These are phyloP conservation scores for Sipha maydis DNA, from an alignment of 2,888 invertebrate species.

Conservation along the genomic window DNA sequence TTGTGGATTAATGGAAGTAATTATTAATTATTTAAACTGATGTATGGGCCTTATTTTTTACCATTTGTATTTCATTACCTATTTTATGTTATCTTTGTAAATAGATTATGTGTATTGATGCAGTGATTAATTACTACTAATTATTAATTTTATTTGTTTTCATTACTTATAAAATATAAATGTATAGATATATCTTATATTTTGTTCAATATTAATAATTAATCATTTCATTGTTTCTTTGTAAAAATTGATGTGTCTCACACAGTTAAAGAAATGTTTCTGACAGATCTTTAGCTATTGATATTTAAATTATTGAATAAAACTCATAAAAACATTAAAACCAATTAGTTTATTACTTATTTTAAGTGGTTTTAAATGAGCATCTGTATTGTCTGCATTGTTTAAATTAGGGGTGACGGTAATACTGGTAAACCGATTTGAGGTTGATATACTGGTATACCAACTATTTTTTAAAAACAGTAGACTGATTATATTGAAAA, in stretches of 20 bases:
- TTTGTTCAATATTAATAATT: constrained; percentile 38
- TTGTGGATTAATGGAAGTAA: not conserved
- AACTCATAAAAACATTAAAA: not conserved
- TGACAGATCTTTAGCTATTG: not conserved
- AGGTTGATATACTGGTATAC: no score
- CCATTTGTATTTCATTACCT: constrained; percentile 18
- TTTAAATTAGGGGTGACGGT: no score
- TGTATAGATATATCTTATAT: constrained; percentile 20
- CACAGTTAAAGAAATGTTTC: not conserved
- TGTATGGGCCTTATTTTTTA: constrained; percentile 1
- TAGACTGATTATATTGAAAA: no score
- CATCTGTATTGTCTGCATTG: not conserved
- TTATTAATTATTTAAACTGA: constrained; percentile 14
- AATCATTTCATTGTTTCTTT: constrained; percentile 17
- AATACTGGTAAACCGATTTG: no score
- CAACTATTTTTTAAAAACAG: no score
- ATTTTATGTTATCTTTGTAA: constrained; percentile 47
- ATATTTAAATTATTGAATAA: not conserved
- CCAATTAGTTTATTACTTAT: not conserved
- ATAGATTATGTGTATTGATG: constrained; percentile 53
- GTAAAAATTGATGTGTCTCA: not conserved
- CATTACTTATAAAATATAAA: constrained; percentile 31
- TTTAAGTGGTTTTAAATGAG: not conserved
- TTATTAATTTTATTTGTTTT: constrained; percentile 48
- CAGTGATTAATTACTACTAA: constrained; percentile 42